A percentile compares a stretch with the other conserved stretches of the same genome.
Evolutionary conservation across 2,113 vertebrate species (phyloP).

Genomic region (Etheostoma spectabile): DNA sequence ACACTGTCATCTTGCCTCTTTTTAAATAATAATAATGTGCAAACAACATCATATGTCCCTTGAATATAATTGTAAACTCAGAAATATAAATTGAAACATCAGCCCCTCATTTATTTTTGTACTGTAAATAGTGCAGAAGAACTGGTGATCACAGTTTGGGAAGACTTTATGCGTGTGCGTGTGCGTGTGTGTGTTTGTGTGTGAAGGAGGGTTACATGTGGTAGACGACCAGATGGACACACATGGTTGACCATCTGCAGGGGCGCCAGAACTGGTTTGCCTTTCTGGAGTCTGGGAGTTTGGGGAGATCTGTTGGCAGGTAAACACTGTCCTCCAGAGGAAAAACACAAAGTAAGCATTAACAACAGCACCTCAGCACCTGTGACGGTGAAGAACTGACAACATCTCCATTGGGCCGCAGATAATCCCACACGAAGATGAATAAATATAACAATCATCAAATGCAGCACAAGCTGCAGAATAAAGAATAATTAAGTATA

Average conservation of each 20-base stretch:
- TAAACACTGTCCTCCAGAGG: constrained; percentile 35
- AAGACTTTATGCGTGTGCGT: constrained; percentile 54
- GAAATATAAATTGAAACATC: neutral
- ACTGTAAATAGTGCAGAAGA: constrained; percentile 59
- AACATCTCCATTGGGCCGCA: constrained; percentile 18
- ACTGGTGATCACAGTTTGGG: constrained; percentile 54
- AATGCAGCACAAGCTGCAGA: constrained; percentile 18
- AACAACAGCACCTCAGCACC: constrained; percentile 21
- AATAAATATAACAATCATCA: constrained; percentile 9
- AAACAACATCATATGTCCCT: constrained; percentile 25
- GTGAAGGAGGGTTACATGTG: neutral
- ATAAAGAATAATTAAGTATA: neutral
- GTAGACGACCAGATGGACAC: constrained; percentile 31
- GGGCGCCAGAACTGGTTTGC: constrained; percentile 5
- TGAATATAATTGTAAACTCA: constrained; percentile 38
- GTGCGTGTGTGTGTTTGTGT: no score
- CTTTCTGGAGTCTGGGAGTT: neutral
- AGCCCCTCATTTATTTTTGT: constrained; percentile 1
- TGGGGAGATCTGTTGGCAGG: constrained; percentile 14
- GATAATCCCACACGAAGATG: constrained; percentile 23
- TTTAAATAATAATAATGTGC: constrained; percentile 11
- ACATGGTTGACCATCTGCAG: constrained; percentile 37
- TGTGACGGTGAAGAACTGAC: constrained; percentile 2
- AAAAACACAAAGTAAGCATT: constrained; percentile 19
- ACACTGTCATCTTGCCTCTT: neutral